Conservation (phyloP, 23 tunicate species). For the Ciona savignyi region DNA sequence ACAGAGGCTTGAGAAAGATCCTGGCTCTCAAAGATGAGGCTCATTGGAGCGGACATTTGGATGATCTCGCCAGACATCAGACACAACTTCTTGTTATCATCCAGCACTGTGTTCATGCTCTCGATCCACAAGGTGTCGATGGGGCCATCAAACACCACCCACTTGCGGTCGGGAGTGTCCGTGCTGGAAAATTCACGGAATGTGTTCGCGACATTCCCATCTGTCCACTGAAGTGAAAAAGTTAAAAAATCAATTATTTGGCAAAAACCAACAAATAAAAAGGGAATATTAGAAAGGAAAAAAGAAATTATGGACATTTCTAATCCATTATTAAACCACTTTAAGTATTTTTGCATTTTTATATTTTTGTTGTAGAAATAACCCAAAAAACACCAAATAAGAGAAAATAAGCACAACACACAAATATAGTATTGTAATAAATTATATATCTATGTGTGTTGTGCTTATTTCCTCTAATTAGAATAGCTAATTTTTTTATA, state of each 20-base stretch:
- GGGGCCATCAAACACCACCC: slow-evolving; percentile 99
- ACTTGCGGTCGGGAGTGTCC: slow-evolving; percentile 91
- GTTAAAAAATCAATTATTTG: too few species aligned
- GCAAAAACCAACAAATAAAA: too few species aligned
- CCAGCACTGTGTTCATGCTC: slow-evolving; percentile 97
- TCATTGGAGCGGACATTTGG: slow-evolving; percentile 93
- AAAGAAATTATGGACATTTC: too few species aligned
- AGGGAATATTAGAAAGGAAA: too few species aligned
- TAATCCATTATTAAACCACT: too few species aligned
- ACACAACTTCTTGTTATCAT: slow-evolving; percentile 96
- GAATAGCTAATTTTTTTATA: too few species aligned
- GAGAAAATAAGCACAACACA: background rate
- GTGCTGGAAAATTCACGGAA: slow-evolving; percentile 93
- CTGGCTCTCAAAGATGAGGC: slow-evolving; percentile 94
- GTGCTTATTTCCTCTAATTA: too few species aligned
- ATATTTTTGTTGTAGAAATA: too few species aligned
- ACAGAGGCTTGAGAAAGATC: slow-evolving; percentile 93
- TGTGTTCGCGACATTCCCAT: slow-evolving; percentile 96
- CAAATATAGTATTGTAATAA: background rate
- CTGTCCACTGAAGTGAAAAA: slow-evolving; percentile 99
- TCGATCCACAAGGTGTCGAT: slow-evolving; percentile 99
- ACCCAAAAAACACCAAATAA: background rate
- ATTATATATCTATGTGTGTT: too few species aligned
- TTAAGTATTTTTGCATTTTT: too few species aligned
- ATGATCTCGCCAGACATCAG: slow-evolving; percentile 98